These are phyloP conservation scores for Dione juno DNA, from an alignment of 2,888 invertebrate species.

Conservation along the genomic window DNA sequence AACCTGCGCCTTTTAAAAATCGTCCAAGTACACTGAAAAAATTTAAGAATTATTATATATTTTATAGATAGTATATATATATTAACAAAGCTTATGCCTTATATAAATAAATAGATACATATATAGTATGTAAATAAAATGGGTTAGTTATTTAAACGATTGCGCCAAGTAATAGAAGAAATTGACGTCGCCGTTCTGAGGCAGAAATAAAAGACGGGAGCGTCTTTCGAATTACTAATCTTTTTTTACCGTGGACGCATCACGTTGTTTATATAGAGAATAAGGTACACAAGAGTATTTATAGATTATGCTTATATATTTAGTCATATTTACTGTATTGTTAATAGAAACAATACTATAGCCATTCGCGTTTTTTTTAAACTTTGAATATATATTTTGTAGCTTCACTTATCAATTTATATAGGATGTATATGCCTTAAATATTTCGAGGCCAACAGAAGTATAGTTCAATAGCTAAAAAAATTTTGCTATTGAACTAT, in stretches of 20 bases:
- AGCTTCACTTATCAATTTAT: neutral
- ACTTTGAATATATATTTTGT: no score
- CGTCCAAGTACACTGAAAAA: no score
- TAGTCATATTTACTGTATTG: neutral
- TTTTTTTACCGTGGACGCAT: conserved; percentile 39
- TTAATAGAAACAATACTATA: neutral
- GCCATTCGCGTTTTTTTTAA: neutral
- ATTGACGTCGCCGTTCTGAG: conserved; percentile 1
- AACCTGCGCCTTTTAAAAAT: no score
- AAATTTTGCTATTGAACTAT: no score
- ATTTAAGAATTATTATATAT: no score
- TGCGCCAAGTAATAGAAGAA: conserved; percentile 14
- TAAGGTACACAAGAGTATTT: neutral
- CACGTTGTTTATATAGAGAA: conserved; percentile 38
- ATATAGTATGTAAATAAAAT: neutral
- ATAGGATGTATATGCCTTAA: no score
- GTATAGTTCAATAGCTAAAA: no score
- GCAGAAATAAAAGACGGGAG: conserved; percentile 39
- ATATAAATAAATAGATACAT: no score
- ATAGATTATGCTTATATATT: neutral
- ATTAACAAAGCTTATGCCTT: no score
- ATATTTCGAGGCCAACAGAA: no score
- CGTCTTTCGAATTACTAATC: conserved; percentile 42
- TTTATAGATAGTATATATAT: no score
- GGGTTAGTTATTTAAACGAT: conserved; percentile 15